Evolutionary conservation across 2,113 vertebrate species (phyloP), one percentile per base, ranked within the genome.

Genomic region (Neotoma lepida): DNA sequence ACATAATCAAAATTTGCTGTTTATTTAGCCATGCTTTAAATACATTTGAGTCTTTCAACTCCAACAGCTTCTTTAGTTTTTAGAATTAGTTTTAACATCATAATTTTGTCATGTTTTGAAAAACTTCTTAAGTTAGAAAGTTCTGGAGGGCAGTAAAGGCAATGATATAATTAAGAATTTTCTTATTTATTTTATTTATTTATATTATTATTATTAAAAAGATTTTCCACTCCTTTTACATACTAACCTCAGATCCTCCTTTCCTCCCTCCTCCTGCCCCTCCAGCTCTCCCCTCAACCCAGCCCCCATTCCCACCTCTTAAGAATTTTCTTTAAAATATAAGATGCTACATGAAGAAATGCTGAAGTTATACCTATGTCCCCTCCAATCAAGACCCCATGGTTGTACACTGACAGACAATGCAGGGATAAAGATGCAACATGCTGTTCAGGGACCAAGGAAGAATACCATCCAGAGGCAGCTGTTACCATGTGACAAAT

Each of bases 81-180:
- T 95, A 49, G 35, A 93, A 90, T 35, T 92, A 89, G 9, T 14
- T 80, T 91, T 87, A 84, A 80, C n/a, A 86, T 97, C 86, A 94
- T 86, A 77, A 97, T 88, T 94, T 91, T 96, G 35, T 88, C 63
- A 77, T 73, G 68, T 95, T 87, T 89, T 26, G 44, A 44, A 89
- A 49, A 28, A 10, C 78, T 97, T 94, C 33, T 64, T 64, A 54
- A 95, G 68, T 74, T 78, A 46, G 44, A 96, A 82, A 28, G 18
- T 54, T 87, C 96, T 91, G 68, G 56, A 89, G 91, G 89, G 85
- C 96, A 94, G 73, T 33, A 95, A 93, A 97, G 90, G 68, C 93
- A 95, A 92, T 95, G 77, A 81, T 93, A 88, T 96, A 97, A 97
- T 97, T 97, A 95, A 97, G 76, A 44, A 46, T 82, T 51, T 74